Evolutionary conservation across 2,113 vertebrate species (phyloP).

Genomic region (Eclectus roratus): DNA sequence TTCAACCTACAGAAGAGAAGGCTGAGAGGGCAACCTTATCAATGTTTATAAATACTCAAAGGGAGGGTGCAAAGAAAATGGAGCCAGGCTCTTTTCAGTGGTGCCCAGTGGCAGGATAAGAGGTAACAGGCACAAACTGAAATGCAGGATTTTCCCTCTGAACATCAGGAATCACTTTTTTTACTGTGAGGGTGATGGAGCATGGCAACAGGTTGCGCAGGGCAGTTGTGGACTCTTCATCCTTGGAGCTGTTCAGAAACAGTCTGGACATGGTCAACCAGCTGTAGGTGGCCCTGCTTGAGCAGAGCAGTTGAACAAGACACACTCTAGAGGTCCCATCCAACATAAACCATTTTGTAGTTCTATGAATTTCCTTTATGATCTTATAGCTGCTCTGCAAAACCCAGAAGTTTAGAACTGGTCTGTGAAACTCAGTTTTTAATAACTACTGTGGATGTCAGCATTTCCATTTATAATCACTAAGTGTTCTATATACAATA

Average conservation of each 20-base stretch:
- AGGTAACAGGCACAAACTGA: neutral
- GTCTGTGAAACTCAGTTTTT: neutral
- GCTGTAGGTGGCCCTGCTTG: neutral
- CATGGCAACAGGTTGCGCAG: neutral
- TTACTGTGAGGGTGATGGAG: neutral
- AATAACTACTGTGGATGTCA: neutral
- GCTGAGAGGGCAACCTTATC: neutral
- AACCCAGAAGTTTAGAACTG: neutral
- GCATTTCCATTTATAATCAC: neutral
- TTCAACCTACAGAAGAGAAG: neutral
- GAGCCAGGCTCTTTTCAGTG: neutral
- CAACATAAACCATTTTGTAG: neutral
- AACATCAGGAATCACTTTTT: neutral
- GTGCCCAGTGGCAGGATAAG: neutral
- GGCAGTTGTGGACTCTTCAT: neutral
- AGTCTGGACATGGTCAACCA: neutral
- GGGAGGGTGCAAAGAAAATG: neutral
- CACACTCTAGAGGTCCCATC: neutral
- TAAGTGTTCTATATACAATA: neutral
- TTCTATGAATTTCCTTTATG: neutral
- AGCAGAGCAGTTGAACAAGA: accelerated
- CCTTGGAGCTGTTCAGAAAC: neutral
- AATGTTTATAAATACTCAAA: neutral
- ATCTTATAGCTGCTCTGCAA: neutral
- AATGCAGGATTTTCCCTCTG: neutral